Base-by-base conservation (phyloP, 2,113 vertebrate genomes). In the Mola mola region DNA sequence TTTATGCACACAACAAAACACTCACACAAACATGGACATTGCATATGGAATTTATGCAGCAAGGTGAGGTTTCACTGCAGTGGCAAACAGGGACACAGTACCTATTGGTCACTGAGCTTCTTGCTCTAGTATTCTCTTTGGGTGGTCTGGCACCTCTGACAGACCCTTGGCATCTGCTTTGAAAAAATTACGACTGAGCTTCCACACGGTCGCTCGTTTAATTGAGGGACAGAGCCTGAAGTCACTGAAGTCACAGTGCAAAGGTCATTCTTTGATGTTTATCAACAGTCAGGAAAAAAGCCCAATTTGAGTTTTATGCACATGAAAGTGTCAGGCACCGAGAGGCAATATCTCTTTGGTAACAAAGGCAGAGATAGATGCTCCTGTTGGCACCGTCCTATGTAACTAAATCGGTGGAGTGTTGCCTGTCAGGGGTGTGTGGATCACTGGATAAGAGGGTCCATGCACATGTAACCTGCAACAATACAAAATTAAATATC, bases 231-330 rank as follows among this genome's bases (percentile, higher is more conserved):
- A 55, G 47, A 22, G 65, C 42, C 76, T 64, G 29, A 8, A 4
- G 66, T 75, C 66, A 66, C 55, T 25, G 49, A 68, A 69, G 77
- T 84, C 73, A 66, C 34, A 61, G 66, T 65, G 73, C 78, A 88
- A 85, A 89, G 78, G 72, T 83, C 72, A 62, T 34, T 17, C 64
- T 82, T 72, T 76, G 60, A 80, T 76, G 72, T 73, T 74, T 57
- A 79, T 70, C 72, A 72, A 70, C 34, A 56, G 48, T 28, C 37
- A 15, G 8, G 26, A 0, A 46, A 15, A 38, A 21, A 10, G 40
- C 3, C 17, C 22, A 53, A 66, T 68, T 87, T 9, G 74, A 19
- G 33, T 68, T 75, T 66, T 51, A 79, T 70, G 73, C 74, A 19
- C 13, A 44, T 51, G 51, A 52, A 43, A 52, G 49, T 48, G 33